Conservation (phyloP, 1,140 invertebrate genomes). For the Temnothorax longispinosus region DNA sequence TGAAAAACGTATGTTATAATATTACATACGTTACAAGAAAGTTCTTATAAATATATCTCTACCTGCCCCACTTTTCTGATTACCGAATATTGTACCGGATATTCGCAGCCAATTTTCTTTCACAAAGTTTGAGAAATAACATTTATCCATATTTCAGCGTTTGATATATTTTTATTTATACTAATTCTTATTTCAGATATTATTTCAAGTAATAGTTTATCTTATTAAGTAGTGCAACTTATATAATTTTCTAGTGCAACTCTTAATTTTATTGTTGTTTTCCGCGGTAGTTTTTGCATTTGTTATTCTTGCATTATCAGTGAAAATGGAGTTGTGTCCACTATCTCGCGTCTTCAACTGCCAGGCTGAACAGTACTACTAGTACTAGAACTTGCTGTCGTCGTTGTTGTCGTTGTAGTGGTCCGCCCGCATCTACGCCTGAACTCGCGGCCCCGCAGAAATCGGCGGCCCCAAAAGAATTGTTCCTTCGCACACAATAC, state of each 20-base stretch:
- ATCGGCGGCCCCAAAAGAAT: not conserved
- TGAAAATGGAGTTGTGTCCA: not conserved
- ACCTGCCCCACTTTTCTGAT: not conserved
- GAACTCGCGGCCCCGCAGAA: no score
- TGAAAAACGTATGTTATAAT: not conserved
- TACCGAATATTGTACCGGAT: not conserved
- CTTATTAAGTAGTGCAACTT: not conserved
- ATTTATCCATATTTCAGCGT: not conserved
- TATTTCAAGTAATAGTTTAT: not conserved
- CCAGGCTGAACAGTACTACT: no score
- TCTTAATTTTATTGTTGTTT: not conserved
- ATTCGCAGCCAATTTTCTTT: not conserved
- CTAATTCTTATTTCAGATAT: not conserved
- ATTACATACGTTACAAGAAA: not conserved
- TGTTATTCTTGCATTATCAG: not conserved
- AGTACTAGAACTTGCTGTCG: no score
- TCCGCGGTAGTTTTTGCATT: not conserved
- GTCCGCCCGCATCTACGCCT: not conserved
- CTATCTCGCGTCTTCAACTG: not conserved
- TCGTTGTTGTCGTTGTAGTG: not conserved
- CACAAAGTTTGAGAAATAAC: not conserved
- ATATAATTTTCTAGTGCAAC: not conserved
- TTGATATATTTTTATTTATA: slow-evolving; percentile 23
- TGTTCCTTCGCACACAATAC: slow-evolving; percentile 7
- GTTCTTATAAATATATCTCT: not conserved